A percentile compares a stretch with the other conserved stretches of the same genome.
Evolutionary conservation across 2,113 vertebrate genomes (phyloP).

Genomic region (Psittacara wagleri): DNA sequence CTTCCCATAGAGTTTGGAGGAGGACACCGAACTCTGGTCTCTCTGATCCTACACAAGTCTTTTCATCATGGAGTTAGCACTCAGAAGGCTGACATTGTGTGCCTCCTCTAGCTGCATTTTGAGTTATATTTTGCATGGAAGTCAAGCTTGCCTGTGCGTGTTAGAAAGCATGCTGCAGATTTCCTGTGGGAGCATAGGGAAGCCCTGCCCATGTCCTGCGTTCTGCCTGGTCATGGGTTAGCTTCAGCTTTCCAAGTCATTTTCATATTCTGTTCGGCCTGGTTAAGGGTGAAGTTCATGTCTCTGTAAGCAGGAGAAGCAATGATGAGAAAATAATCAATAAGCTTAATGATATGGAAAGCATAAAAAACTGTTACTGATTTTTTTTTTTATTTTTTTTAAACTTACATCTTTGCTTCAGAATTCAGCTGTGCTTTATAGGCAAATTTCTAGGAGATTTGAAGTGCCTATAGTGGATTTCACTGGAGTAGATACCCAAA

Average conservation of each 20-base stretch:
- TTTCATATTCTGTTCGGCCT: neutral
- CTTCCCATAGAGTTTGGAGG: neutral
- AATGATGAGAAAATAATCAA: neutral
- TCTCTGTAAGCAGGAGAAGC: neutral
- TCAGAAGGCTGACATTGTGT: neutral
- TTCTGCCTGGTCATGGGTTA: neutral
- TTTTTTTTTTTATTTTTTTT: neutral
- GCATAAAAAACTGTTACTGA: neutral
- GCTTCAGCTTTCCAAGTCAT: neutral
- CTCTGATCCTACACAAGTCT: fast-evolving
- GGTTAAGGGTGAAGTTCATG: neutral
- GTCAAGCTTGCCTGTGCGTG: neutral
- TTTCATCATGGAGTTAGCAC: neutral
- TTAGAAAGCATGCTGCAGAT: neutral
- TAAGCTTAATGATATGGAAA: neutral
- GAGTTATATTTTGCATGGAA: neutral
- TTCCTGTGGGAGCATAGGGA: neutral
- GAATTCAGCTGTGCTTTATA: neutral
- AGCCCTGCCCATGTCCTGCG: neutral
- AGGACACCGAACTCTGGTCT: neutral
- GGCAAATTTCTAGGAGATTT: neutral
- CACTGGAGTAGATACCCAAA: neutral
- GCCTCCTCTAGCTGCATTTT: neutral
- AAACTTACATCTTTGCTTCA: neutral
- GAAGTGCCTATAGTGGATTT: neutral